phyloP scores from a whole-genome alignment of 2,797 vertebrate genomes.

The Lindbergichthys nudifrons region DNA sequence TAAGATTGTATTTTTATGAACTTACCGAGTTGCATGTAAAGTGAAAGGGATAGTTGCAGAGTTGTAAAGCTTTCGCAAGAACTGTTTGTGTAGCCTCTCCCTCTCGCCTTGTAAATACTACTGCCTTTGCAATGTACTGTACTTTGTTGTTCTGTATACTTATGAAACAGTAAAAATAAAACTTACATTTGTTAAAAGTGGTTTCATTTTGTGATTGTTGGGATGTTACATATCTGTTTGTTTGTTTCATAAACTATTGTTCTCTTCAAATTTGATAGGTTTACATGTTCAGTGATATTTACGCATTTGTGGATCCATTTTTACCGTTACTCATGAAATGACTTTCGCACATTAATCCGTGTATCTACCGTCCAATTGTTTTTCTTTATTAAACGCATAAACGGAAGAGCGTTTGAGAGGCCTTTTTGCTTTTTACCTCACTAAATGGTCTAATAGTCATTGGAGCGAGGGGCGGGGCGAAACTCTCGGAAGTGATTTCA shows the following conservation, averaged over 20 bases:
- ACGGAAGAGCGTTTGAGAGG: too few species aligned
- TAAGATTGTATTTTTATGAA: conserved; percentile 81
- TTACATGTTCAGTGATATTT: too few species aligned
- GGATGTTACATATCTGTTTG: neutral
- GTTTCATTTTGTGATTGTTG: conserved; percentile 20
- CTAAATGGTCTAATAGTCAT: too few species aligned
- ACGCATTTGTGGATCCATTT: too few species aligned
- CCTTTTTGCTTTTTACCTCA: too few species aligned
- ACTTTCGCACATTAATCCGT: too few species aligned
- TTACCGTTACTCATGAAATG: too few species aligned
- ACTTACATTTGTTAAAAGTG: conserved; percentile 60
- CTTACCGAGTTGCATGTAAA: conserved; percentile 83
- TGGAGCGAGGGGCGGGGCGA: too few species aligned
- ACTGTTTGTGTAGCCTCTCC: conserved; percentile 85
- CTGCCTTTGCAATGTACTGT: conserved; percentile 87
- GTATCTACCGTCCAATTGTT: too few species aligned
- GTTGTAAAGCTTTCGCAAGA: conserved; percentile 83
- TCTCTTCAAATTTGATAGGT: too few species aligned
- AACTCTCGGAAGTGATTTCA: too few species aligned
- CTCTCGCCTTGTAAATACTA: conserved; percentile 92
- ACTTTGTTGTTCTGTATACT: conserved; percentile 86
- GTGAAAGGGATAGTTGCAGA: conserved; percentile 81
- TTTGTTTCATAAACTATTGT: neutral
- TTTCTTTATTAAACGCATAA: too few species aligned
- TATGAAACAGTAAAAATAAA: conserved; percentile 84